Conservation (phyloP, 2,888 invertebrate species). For the Arge pagana region DNA sequence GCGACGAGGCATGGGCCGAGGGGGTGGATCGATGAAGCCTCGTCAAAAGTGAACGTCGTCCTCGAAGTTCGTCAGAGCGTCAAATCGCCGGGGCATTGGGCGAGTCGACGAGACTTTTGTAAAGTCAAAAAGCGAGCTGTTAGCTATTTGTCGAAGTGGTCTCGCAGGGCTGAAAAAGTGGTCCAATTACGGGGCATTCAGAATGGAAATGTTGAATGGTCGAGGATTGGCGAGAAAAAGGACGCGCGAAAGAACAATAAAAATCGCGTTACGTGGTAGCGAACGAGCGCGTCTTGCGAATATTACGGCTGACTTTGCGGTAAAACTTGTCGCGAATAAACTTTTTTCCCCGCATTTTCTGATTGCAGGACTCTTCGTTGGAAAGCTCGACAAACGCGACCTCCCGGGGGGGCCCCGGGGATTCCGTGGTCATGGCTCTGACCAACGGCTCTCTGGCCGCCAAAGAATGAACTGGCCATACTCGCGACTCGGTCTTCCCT, state of each 20-base stretch:
- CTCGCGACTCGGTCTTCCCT: slow-evolving; percentile 35
- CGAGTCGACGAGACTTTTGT: neutral
- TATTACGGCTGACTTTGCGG: too few species aligned
- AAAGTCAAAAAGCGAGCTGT: slow-evolving; percentile 13
- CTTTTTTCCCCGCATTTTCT: slow-evolving; percentile 17
- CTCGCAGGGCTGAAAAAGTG: slow-evolving; percentile 10
- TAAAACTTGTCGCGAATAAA: too few species aligned
- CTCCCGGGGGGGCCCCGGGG: slow-evolving; percentile 43
- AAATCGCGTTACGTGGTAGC: neutral
- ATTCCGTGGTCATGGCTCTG: slow-evolving; percentile 42
- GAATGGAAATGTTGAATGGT: slow-evolving; percentile 6
- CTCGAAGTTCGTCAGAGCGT: too few species aligned
- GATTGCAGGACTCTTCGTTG: slow-evolving; percentile 48
- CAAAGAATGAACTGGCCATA: slow-evolving; percentile 44
- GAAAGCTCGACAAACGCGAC: slow-evolving; percentile 44
- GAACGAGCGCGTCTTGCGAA: neutral
- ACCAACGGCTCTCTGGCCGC: slow-evolving; percentile 53
- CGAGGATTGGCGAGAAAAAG: slow-evolving; percentile 4
- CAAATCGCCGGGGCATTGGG: slow-evolving; percentile 4
- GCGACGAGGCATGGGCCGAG: too few species aligned
- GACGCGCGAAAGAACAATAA: neutral
- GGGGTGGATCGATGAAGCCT: too few species aligned
- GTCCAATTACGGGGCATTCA: slow-evolving; percentile 19
- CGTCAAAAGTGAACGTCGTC: too few species aligned
- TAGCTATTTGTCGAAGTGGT: slow-evolving; percentile 18